Base-by-base conservation (phyloP, 2,888 invertebrate genomes). In the Choristoneura rosaceana region DNA sequence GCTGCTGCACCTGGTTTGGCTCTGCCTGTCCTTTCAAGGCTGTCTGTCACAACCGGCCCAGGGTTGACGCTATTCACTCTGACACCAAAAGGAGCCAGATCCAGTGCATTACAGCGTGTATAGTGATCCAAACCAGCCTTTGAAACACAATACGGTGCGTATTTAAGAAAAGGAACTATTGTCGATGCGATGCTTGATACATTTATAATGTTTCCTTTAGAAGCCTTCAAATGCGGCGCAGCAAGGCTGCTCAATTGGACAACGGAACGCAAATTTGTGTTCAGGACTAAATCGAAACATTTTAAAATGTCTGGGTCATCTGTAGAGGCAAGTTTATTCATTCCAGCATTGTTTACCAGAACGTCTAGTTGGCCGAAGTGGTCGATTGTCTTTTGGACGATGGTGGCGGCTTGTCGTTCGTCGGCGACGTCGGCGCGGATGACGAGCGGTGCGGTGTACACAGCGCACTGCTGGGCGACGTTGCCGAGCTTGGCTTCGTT, bases 401-500 rank as follows among this genome's bases (percentile, higher is more conserved):
- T 70, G 66, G 33, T 70, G 12, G 55, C 12, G 55, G 55, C 55
- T 55, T 25, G 9, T 10, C 0, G 25, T 25, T 55, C 55, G 25
- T 25, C 12, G 55, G 55, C 10, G 55, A 55, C 25, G 55, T 55
- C 55, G 3, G 55, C 55, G 10, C 12, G 55, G 10, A 55, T 25
- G 55, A 55, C 55, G 55, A 55, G 55, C 17, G 55, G 55, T 10
- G 25, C 12, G 25, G 55, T 0, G 25, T 55, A 10, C 9, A 25
- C 25, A 10, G 55, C 45, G 41, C 74, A 74, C 69, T 76, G 70
- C 77, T 79, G 74, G 0, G 95, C 94, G 0, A 95, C 93, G 10
- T 17, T 25, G 25, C 55, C 25, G 25, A 55, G 55, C 79, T 96
- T 96, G 7, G 95, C 94, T 12, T 87, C 79, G 85, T 96, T 96